Percentiles rank a stretch among this genome's conserved stretches.
Evolutionary conservation across 2,113 vertebrate genomes (phyloP).

Genomic region (Campylorhamphus procurvoides): DNA sequence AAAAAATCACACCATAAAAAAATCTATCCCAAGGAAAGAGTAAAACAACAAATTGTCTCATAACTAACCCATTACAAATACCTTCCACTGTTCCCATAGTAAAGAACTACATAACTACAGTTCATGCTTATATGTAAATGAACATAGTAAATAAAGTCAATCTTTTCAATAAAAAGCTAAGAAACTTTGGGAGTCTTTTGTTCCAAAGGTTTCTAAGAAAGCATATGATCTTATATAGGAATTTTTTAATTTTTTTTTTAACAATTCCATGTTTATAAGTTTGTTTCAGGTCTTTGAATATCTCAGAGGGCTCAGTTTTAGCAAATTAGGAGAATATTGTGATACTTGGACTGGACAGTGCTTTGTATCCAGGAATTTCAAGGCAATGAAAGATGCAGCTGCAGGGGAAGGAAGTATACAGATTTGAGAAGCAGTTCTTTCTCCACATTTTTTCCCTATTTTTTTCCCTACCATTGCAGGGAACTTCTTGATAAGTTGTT

Average conservation of each 20-base stretch:
- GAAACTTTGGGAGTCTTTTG: too few relatives aligned
- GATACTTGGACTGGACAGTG: neutral
- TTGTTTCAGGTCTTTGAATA: neutral
- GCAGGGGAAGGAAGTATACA: neutral
- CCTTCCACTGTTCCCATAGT: neutral
- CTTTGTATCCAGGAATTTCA: neutral
- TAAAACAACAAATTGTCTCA: neutral
- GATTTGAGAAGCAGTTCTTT: neutral
- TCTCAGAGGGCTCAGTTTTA: neutral
- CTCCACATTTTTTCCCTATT: neutral
- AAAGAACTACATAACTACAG: neutral
- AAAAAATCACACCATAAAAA: neutral
- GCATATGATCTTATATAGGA: neutral
- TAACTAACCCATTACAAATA: neutral
- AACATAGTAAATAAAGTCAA: neutral
- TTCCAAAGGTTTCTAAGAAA: too few relatives aligned
- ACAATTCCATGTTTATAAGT: neutral
- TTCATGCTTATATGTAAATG: neutral
- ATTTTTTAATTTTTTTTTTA: too few relatives aligned
- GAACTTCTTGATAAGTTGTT: neutral
- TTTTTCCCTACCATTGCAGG: neutral
- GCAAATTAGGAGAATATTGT: neutral
- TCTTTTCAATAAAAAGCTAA: too few relatives aligned
- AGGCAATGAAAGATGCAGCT: neutral
- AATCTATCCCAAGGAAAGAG: neutral